Evolutionary conservation across 2,888 invertebrate species (phyloP), one percentile per base, ranked within the genome.

Genomic region (Thalpophila matura): DNA sequence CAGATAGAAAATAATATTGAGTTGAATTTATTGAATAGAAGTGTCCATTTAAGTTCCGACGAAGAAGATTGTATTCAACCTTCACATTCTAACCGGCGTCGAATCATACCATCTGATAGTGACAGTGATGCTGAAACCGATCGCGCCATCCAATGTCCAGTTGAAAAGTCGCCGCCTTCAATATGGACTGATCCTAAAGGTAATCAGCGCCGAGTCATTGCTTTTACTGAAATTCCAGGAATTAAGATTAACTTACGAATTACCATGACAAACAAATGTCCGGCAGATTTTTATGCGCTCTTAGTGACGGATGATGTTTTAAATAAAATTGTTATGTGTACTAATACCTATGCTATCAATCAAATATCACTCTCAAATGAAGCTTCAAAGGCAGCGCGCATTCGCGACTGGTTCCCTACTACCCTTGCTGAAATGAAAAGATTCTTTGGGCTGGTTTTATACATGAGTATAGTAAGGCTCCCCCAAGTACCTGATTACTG

Each of bases 401-500:
- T 37, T 45, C 35, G 35, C 35, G 18, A 35, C 24, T 83, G 81
- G 81, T 20, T 56, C 20, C 66, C 69, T 55, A 81, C 80, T 51
- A 70, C 78, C 58, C 4, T 62, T 40, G n/a, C 7, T 40, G 40
- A 22, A 40, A 40, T 40, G 40, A 42, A 42, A 69, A 51, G 62
- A 22, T 82, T 83, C 68, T 80, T 84, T 59, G 79, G 74, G 4
- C 59, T 85, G 6, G 63, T 82, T 43, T 43, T 86, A 50, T 84
- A 69, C 61, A 84, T 84, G 79, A 81, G 80, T 37, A 33, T 85
- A 54, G 74, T 75, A 26, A 72, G 73, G 53, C 70, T 81, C 43
- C 79, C 79, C 0, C 78, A 64, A 74, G 49, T 84, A 18, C 35
- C 73, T 7, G 67, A 81, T 56, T 83, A 85, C 79, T 86, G 83